Base-by-base conservation (phyloP, 2,888 invertebrate genomes). In the Diploptera punctata region DNA sequence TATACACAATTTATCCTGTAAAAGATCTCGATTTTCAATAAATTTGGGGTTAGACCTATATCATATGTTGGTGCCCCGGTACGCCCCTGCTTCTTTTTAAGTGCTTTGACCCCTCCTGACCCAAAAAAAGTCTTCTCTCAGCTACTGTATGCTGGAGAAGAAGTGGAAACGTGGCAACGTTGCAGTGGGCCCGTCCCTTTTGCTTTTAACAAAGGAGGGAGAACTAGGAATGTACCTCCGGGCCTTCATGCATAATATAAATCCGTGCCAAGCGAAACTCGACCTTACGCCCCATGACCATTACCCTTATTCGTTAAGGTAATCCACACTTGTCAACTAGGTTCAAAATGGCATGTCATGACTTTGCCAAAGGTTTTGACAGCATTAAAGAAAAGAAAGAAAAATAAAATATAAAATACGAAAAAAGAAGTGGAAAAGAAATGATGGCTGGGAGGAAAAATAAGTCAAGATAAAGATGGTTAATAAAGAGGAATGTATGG, bases 211-310 rank as follows among this genome's bases (percentile, higher is more conserved):
- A 69, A 69, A 69, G 69, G 69, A 29, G 57, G 16, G 57, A 38
- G 65, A 24, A 24, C 68, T 31, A 60, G 69, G 69, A 69, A 69
- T 69, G 69, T 57, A 52, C 69, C 69, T 69, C 52, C 57, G 26
- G 69, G 69, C 69, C 24, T 57, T 43, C 69, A 69, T 69, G 69
- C 69, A 69, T 69, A 69, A 69, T 69, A 69, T 69, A 69, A 54
- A 57, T n/a, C 43, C 57, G 57, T 16, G 57, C 26, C 68, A 43
- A 57, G 69, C 57, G 60, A 69, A 57, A 38, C 60, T 57, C 69
- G 69, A 69, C 69, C 69, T 69, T 69, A 69, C 57, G 54, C 18
- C 24, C 57, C 60, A 21, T 54, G 62, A 62, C 52, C 52, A 52
- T 52, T 52, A 52, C 52, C 52, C 21, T 18, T 52, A 9, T 52